Percentiles rank a stretch among this genome's conserved stretches.
phyloP scores from a whole-genome alignment of 2,797 vertebrate genomes.

The Clarias platycephalus region DNA sequence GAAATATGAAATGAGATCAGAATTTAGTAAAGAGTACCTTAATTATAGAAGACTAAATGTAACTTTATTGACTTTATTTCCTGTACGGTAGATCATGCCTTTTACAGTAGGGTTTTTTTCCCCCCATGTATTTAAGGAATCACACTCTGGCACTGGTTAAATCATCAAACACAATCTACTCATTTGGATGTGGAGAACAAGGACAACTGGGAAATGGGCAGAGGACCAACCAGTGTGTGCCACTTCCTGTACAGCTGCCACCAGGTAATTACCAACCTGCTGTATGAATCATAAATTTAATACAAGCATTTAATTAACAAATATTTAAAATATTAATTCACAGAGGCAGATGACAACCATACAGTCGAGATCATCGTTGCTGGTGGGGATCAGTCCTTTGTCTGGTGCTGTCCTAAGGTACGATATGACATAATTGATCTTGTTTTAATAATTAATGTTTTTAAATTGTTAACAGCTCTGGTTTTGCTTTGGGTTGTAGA shows the following conservation, averaged over 20 bases:
- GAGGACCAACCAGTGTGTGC: conserved; percentile 66
- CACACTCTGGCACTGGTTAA: conserved; percentile 77
- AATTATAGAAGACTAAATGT: neutral
- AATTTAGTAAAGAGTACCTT: neutral
- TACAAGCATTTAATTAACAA: neutral
- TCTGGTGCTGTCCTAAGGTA: conserved; percentile 33
- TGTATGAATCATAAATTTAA: neutral
- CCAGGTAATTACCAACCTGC: conserved; percentile 45
- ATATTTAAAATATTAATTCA: neutral
- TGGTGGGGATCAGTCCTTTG: conserved; percentile 68
- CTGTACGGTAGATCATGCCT: neutral
- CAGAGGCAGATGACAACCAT: conserved; percentile 33
- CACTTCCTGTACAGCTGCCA: conserved; percentile 70
- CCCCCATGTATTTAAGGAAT: conserved; percentile 47
- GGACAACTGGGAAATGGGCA: conserved; percentile 71
- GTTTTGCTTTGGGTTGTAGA: conserved; percentile 27
- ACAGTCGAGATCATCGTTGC: conserved; percentile 58
- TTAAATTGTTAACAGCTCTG: neutral
- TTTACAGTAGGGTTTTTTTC: neutral
- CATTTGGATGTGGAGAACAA: conserved; percentile 75
- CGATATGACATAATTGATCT: neutral
- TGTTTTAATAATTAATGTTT: neutral
- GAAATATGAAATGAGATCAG: neutral
- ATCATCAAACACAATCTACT: conserved; percentile 72
- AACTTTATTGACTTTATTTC: neutral